A percentile compares a stretch with the other conserved stretches of the same genome.
Conservation (phyloP, 2,888 invertebrate species). For the Notodonta ziczac region DNA sequence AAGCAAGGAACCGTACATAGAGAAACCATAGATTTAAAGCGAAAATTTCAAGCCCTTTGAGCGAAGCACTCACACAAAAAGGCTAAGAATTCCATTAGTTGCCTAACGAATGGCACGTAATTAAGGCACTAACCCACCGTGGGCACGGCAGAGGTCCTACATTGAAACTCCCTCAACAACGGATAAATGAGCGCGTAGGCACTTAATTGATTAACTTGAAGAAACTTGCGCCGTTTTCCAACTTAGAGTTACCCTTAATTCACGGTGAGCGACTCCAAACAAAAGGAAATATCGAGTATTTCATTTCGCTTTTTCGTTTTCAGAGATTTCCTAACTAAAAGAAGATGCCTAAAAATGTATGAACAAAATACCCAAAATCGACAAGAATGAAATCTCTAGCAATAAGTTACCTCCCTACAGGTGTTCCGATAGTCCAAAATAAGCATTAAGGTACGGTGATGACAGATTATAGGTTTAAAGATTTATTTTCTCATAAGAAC, state of each 20-base stretch:
- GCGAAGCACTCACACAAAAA: neutral
- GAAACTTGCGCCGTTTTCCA: constrained; percentile 4
- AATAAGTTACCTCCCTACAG: too few species aligned
- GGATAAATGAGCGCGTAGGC: neutral
- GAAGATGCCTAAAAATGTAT: too few species aligned
- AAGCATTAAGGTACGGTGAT: too few species aligned
- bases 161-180: constrained; percentile 1
- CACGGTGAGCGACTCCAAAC: constrained; percentile 1
- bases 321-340: neutral
- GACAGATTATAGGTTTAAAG: too few species aligned
- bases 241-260: neutral
- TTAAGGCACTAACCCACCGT: neutral
- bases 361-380: too few species aligned
- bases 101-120: neutral
- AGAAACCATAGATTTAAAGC: too few species aligned
- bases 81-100: neutral
- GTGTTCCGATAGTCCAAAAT: too few species aligned
- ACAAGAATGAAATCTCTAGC: too few species aligned
- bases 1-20: too few species aligned
- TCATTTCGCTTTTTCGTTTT: neutral
- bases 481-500: too few species aligned
- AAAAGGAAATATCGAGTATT: neutral
- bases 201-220: constrained; percentile 2
- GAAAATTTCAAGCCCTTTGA: too few species aligned
- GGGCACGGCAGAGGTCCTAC: neutral